Percentiles rank a stretch among this genome's conserved stretches.
Conservation (phyloP, 1,140 invertebrate species). For the Solen grandis region DNA sequence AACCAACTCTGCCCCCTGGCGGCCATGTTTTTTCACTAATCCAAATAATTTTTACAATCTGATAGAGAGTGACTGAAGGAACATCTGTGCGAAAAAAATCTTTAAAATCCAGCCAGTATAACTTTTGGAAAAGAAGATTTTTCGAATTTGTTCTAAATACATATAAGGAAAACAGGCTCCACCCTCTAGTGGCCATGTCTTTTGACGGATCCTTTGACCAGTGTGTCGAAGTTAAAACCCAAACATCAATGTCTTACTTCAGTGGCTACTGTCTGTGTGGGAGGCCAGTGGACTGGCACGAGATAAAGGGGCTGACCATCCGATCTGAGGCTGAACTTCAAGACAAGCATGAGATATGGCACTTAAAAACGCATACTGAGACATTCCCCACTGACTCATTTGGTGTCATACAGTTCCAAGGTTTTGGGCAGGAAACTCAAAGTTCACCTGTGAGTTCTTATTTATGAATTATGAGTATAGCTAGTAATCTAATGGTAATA, state of each 20-base stretch:
- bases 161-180: neutral
- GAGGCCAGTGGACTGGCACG: conserved; percentile 16
- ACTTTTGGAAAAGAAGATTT: neutral
- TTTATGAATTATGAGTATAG: too few species aligned
- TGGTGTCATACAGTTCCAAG: conserved; percentile 74
- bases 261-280: conserved; percentile 10
- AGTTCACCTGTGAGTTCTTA: conserved; percentile 65
- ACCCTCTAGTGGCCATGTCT: neutral
- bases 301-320: neutral
- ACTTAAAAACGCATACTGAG: conserved; percentile 62
- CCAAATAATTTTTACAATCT: too few species aligned
- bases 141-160: neutral
- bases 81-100: too few species aligned
- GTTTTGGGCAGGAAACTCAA: conserved; percentile 70
- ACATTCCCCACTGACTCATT: conserved; percentile 67
- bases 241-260: neutral
- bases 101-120: too few species aligned
- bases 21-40: too few species aligned
- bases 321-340: neutral
- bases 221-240: neutral
- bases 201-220: too few species aligned
- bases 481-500: too few species aligned
- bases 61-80: too few species aligned
- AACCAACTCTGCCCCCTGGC: too few species aligned
- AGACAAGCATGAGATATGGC: conserved; percentile 57